Base-by-base conservation (phyloP, 2,888 invertebrate species). In the Tetranychus piercei region DNA sequence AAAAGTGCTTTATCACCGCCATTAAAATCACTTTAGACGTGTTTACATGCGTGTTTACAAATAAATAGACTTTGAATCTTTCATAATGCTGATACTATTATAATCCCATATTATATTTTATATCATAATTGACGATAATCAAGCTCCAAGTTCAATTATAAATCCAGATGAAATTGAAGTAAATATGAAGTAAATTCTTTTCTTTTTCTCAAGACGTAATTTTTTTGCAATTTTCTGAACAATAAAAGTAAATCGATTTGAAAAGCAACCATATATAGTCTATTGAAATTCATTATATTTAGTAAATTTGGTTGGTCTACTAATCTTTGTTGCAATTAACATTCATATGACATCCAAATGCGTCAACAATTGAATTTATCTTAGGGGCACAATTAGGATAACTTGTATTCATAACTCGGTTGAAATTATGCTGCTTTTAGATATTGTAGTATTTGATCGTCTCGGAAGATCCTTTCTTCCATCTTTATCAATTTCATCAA, bases 301-400 rank as follows among this genome's bases (percentile, higher is more conserved):
- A 3, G 85, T 86, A 83, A 97, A 94, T 20, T 99, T 85, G 81
- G 93, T 91, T 23, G 91, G 89, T 99, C 99, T 9, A 96, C 93
- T 23, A 97, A 94, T 81, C 99, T 86, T 83, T 99, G 99, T 82
- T 99, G 99, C 80, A 99, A 84, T 83, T 99, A 80, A 97, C 90
- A 83, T 97, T 91, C 79, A 97, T 87, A 85, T 94, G 94, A 78
- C 92, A 91, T 75, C 94, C 93, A 83, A 96, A 96, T n/a, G 89
- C 89, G 81, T 90, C 91, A 78, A 96, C 89, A 77, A 95, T 88
- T 80, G 89, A 89, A 80, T 91, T 89, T 80, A 95, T 79, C 76
- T 76, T 78, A 76, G 79, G 77, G 8, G 79, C 76, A 44, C 79
- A 77, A 73, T 80, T 79, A 65, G 81, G 81, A n/a, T n/a, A n/a